These are phyloP conservation scores for Rhingia rostrata DNA, from an alignment of 2,888 invertebrate genomes.

Conservation along the genomic window DNA sequence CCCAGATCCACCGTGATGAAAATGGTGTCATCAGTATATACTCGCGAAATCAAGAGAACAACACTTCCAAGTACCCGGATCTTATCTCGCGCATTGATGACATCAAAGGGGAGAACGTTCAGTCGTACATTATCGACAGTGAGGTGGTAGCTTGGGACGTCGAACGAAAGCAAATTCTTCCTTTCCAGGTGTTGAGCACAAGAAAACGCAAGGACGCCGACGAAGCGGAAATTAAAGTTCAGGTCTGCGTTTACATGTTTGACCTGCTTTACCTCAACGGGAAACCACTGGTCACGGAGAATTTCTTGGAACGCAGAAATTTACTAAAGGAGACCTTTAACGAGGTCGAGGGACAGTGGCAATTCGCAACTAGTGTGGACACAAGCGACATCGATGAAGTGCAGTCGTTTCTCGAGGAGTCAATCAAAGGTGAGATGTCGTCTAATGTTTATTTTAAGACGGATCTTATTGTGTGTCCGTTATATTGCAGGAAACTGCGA, in stretches of 20 bases:
- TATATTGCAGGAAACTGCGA: slow-evolving; percentile 92
- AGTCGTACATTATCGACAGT: slow-evolving; percentile 95
- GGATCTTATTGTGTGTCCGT: not conserved
- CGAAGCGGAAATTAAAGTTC: slow-evolving; percentile 85
- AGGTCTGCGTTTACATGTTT: slow-evolving; percentile 98
- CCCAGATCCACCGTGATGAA: slow-evolving; percentile 92
- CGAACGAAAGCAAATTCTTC: slow-evolving; percentile 93
- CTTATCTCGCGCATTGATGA: slow-evolving; percentile 88
- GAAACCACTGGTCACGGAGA: slow-evolving; percentile 89
- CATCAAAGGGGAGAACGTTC: slow-evolving; percentile 85
- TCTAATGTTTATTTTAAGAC: too few relatives aligned
- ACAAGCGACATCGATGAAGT: slow-evolving; percentile 95
- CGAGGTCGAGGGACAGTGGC: slow-evolving; percentile 91
- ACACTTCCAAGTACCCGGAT: slow-evolving; percentile 98
- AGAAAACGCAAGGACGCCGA: slow-evolving; percentile 93
- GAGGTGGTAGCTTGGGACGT: slow-evolving; percentile 99
- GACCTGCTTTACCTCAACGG: slow-evolving; percentile 97
- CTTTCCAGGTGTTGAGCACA: slow-evolving; percentile 97
- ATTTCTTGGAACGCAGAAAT: slow-evolving; percentile 89
- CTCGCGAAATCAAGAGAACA: slow-evolving; percentile 98
- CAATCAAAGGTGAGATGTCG: slow-evolving; percentile 88
- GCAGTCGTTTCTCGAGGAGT: slow-evolving; percentile 95
- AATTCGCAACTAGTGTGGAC: slow-evolving; percentile 92
- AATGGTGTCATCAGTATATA: slow-evolving; percentile 91
- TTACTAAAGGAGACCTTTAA: slow-evolving; percentile 89